These are phyloP conservation scores for Orgyia antiqua DNA, from an alignment of 2,888 invertebrate genomes.

Conservation along the genomic window DNA sequence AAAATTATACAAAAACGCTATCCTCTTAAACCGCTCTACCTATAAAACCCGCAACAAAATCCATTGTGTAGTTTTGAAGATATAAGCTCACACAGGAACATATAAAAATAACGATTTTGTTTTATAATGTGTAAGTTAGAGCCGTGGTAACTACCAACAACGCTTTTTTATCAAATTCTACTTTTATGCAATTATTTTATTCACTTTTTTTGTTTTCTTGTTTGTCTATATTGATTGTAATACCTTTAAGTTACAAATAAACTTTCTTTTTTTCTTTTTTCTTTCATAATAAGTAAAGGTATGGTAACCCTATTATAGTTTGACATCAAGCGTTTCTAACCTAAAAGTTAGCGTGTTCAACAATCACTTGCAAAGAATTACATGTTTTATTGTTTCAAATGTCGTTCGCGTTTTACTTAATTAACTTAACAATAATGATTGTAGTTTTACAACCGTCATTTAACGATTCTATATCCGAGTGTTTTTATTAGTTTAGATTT, in stretches of 20 bases:
- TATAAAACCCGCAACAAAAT: too few relatives aligned
- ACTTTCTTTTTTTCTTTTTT: not conserved
- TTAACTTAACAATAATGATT: constrained; percentile 29
- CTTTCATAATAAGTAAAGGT: not conserved
- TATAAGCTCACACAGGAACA: too few relatives aligned
- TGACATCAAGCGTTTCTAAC: constrained; percentile 6
- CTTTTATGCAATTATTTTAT: too few relatives aligned
- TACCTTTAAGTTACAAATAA: not conserved
- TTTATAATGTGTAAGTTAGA: too few relatives aligned
- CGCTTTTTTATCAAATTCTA: too few relatives aligned
- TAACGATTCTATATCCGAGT: constrained; percentile 21
- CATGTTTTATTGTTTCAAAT: constrained; percentile 36
- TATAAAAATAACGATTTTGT: too few relatives aligned
- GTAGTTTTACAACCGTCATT: constrained; percentile 22
- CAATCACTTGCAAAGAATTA: constrained; percentile 36
- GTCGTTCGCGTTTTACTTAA: constrained; percentile 7
- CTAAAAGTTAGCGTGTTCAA: constrained; percentile 22
- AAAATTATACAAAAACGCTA: too few relatives aligned
- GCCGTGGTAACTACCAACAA: too few relatives aligned
- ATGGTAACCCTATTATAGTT: not conserved
- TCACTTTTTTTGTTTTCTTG: too few relatives aligned
- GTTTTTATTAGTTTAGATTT: constrained; percentile 14
- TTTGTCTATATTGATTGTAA: too few relatives aligned
- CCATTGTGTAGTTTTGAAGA: too few relatives aligned
- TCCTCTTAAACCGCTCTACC: too few relatives aligned